Percentiles rank a stretch among this genome's conserved stretches.
These are phyloP conservation scores for Aricia artaxerxes DNA, from an alignment of 2,888 invertebrate genomes.

Conservation along the genomic window DNA sequence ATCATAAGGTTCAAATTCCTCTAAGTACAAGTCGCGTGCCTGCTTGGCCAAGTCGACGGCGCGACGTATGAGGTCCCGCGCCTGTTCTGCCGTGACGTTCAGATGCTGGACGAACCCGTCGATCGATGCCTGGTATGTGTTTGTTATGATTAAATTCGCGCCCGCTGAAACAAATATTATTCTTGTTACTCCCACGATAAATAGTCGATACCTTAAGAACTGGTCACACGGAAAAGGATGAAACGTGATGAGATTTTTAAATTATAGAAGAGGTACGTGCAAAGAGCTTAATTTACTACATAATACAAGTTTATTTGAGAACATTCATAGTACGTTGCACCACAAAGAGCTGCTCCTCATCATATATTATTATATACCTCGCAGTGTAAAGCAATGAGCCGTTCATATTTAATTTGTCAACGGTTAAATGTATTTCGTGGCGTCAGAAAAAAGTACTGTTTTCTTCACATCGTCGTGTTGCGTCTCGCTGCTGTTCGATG, in stretches of 20 bases:
- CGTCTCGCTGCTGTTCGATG: background rate
- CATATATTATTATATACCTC: no score
- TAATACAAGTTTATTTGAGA: no score
- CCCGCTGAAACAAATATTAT: conserved; percentile 82
- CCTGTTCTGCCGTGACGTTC: conserved; percentile 83
- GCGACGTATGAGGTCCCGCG: conserved; percentile 85
- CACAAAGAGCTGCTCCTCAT: no score
- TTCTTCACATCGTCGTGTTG: background rate
- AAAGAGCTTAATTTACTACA: no score
- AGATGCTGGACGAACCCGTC: conserved; percentile 88
- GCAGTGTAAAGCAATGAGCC: no score
- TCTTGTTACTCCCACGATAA: background rate
- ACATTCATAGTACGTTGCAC: no score
- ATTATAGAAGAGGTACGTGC: no score
- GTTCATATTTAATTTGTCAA: no score
- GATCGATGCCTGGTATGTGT: conserved; percentile 93
- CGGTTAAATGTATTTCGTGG: no score
- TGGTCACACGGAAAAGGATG: background rate
- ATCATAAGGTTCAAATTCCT: conserved; percentile 74
- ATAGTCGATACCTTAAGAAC: background rate
- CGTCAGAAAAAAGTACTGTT: background rate
- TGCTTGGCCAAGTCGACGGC: conserved; percentile 87
- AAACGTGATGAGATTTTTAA: background rate
- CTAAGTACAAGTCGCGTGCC: conserved; percentile 83
- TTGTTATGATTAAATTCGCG: conserved; percentile 92